phyloP scores from a whole-genome alignment of 2,888 invertebrate species.

The Panopea generosa region DNA sequence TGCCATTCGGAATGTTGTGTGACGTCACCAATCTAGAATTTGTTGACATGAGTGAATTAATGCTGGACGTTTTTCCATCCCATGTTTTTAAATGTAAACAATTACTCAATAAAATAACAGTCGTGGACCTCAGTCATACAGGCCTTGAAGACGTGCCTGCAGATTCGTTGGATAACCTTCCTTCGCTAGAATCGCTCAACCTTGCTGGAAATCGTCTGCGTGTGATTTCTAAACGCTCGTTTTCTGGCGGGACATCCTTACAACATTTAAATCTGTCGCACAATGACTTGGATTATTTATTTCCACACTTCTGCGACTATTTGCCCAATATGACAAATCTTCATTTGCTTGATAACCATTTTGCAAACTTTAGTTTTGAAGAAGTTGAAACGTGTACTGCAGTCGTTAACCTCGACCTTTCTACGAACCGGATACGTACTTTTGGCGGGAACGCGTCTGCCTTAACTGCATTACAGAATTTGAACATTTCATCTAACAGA shows the following conservation, averaged over 20 bases:
- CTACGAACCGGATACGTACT: conserved; percentile 23
- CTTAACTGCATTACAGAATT: conserved; percentile 6
- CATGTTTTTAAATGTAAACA: conserved; percentile 43
- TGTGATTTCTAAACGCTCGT: conserved; percentile 35
- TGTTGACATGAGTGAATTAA: conserved; percentile 20
- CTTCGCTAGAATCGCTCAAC: conserved; percentile 28
- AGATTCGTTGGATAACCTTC: conserved; percentile 30
- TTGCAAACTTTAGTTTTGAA: conserved; percentile 37
- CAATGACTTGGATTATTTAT: conserved; percentile 25
- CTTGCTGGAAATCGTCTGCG: conserved; percentile 28
- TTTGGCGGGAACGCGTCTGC: conserved; percentile 24
- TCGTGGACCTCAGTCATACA: conserved; percentile 34
- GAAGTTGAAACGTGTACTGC: conserved; percentile 28
- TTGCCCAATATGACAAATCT: conserved; percentile 41
- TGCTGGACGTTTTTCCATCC: conserved; percentile 30
- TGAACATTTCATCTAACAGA: conserved; percentile 37
- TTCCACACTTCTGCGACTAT: conserved; percentile 47
- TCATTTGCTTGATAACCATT: conserved; percentile 35
- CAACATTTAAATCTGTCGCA: conserved; percentile 38
- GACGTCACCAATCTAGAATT: conserved; percentile 26
- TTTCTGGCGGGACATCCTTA: conserved; percentile 30
- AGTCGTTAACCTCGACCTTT: conserved; percentile 38
- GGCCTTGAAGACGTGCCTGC: conserved; percentile 29
- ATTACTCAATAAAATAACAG: conserved; percentile 22
- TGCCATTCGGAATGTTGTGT: conserved; percentile 42